These are phyloP conservation scores for Napeogenes inachia DNA, from an alignment of 2,888 invertebrate species.

Conservation along the genomic window DNA sequence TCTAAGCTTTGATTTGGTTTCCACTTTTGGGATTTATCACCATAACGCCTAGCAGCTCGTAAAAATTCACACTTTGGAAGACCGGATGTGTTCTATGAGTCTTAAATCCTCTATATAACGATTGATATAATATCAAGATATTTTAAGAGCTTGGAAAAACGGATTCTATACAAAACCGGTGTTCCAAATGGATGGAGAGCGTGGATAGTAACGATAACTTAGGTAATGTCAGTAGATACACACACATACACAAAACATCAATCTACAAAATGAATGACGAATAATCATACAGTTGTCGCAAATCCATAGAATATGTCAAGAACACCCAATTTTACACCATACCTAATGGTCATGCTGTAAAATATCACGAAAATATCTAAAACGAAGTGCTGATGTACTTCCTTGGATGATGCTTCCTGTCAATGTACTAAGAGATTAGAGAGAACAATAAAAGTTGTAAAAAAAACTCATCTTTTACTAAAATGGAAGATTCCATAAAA, in stretches of 20 bases:
- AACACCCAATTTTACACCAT: constrained; percentile 11
- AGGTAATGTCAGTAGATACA: constrained; percentile 69
- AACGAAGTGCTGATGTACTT: constrained; percentile 27
- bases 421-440: not conserved
- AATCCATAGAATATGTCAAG: constrained; percentile 61
- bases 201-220: constrained; percentile 59
- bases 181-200: constrained; percentile 68
- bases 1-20: constrained; percentile 90
- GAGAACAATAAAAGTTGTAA: not conserved
- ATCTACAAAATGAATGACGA: constrained; percentile 73
- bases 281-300: constrained; percentile 73
- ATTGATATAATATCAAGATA: constrained; percentile 35
- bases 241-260: constrained; percentile 76
- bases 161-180: constrained; percentile 52
- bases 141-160: constrained; percentile 38
- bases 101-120: constrained; percentile 30
- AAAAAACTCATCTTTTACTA: not conserved
- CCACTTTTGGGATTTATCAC: constrained; percentile 82
- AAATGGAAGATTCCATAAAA: constrained; percentile 17
- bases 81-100: constrained; percentile 44
- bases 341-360: constrained; percentile 7
- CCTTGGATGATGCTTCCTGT: constrained; percentile 1
- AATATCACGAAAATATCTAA: constrained; percentile 14
- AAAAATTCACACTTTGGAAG: constrained; percentile 54
- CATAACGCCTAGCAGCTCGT: constrained; percentile 67